Evolutionary conservation across 2,113 vertebrate genomes (phyloP).

Genomic region (Salvelinus sp.): DNA sequence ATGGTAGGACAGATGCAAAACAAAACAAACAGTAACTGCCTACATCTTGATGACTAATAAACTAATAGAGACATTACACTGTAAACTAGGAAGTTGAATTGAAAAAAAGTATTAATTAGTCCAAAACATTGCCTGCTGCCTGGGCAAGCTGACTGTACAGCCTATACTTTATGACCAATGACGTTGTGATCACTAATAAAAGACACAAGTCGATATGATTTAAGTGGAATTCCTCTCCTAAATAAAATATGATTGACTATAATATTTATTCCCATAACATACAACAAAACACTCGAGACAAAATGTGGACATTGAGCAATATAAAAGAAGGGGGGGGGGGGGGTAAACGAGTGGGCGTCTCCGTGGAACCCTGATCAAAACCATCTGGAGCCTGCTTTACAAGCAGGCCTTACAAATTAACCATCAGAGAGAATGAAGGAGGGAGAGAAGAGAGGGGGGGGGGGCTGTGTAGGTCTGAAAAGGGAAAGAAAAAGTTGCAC

Average conservation of each 20-base stretch:
- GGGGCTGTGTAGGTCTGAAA: constrained; percentile 45
- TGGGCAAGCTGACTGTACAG: too few relatives aligned
- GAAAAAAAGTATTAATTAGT: constrained; percentile 27
- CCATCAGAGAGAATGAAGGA: constrained; percentile 42
- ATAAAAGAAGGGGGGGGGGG: constrained; percentile 2
- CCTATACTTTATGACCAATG: too few relatives aligned
- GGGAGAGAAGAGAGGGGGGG: constrained; percentile 6
- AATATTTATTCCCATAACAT: not conserved
- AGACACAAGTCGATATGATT: too few relatives aligned
- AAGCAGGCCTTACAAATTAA: constrained; percentile 75
- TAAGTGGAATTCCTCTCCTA: too few relatives aligned
- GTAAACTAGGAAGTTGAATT: constrained; percentile 15
- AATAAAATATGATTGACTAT: too few relatives aligned
- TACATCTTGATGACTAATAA: not conserved
- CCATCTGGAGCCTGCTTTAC: constrained; percentile 77
- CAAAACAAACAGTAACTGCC: not conserved
- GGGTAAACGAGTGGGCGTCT: constrained; percentile 58
- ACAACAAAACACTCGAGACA: not conserved
- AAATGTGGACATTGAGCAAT: constrained; percentile 9
- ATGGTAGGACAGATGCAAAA: not conserved
- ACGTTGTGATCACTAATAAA: too few relatives aligned
- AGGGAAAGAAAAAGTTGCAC: constrained; percentile 26
- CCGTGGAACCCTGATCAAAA: constrained; percentile 74
- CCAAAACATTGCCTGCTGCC: not conserved
- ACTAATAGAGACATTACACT: not conserved